Percentiles rank a stretch among this genome's conserved stretches.
These are phyloP conservation scores for Aphrophora alni DNA, from an alignment of 2,888 invertebrate species.

Conservation along the genomic window DNA sequence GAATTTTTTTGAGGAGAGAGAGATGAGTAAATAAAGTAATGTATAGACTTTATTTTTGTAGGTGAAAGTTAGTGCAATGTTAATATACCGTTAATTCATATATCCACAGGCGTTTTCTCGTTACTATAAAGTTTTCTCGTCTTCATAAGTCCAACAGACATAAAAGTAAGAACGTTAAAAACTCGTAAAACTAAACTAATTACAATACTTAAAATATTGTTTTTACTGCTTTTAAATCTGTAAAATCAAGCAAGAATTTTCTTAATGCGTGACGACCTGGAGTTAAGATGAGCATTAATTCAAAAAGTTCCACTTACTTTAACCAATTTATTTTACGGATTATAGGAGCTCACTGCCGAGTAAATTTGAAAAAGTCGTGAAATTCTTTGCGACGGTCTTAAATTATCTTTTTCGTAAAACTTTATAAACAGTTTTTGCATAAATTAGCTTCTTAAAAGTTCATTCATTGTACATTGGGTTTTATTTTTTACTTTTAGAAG, in stretches of 20 bases:
- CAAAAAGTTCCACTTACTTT: background rate
- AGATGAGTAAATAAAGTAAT: no score
- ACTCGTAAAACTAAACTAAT: background rate
- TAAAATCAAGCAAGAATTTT: background rate
- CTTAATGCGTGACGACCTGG: background rate
- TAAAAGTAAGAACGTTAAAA: background rate
- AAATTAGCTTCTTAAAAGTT: background rate
- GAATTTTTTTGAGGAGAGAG: no score
- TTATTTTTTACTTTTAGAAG: no score
- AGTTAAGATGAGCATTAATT: background rate
- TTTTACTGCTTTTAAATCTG: background rate
- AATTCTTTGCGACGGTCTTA: background rate
- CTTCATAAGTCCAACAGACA: no score
- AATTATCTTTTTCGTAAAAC: background rate
- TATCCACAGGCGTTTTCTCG: no score
- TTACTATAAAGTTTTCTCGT: no score
- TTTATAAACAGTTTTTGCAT: background rate
- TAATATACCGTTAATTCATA: no score
- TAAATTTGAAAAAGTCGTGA: background rate
- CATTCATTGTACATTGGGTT: no score
- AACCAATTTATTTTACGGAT: background rate
- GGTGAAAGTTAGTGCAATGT: no score
- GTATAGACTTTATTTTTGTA: no score
- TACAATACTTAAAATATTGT: background rate
- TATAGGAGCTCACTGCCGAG: background rate